A percentile compares a stretch with the other conserved stretches of the same genome.
Evolutionary conservation across 2,113 vertebrate species (phyloP).

Genomic region (Pionites leucogaster): DNA sequence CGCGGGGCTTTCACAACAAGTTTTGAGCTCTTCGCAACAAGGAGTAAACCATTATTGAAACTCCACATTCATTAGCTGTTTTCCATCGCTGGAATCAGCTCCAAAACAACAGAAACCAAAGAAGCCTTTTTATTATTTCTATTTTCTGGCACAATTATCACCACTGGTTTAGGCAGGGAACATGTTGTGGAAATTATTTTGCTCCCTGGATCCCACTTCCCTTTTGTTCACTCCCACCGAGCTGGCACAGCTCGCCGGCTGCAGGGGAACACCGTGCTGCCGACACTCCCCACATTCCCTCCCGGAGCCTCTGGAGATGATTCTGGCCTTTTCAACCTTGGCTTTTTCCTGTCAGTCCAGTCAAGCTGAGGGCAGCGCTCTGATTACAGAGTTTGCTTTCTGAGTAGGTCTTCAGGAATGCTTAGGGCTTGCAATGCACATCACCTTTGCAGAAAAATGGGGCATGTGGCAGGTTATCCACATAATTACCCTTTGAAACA

Average conservation of each 20-base stretch:
- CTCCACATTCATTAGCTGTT: background rate
- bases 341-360: background rate
- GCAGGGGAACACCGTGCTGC: background rate
- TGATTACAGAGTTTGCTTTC: background rate
- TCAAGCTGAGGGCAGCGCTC: background rate
- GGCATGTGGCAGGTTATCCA: background rate
- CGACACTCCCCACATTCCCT: background rate
- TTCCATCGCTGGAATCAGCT: background rate
- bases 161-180: background rate
- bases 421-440: background rate
- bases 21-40: background rate
- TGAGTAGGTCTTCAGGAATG: background rate
- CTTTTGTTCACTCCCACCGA: slow-evolving; percentile 31
- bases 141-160: slow-evolving; percentile 11
- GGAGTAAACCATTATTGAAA: slow-evolving; percentile 26
- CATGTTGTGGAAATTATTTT: slow-evolving; percentile 26
- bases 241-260: background rate
- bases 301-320: background rate
- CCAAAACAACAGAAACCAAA: slow-evolving; percentile 25
- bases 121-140: background rate
- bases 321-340: slow-evolving; percentile 45
- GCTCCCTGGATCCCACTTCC: slow-evolving; percentile 22
- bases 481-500: background rate
- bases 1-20: background rate
- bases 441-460: background rate